A percentile compares a stretch with the other conserved stretches of the same genome.
phyloP scores from a whole-genome alignment of 2,888 invertebrate species.

The Dyspetes luteomarginatus region DNA sequence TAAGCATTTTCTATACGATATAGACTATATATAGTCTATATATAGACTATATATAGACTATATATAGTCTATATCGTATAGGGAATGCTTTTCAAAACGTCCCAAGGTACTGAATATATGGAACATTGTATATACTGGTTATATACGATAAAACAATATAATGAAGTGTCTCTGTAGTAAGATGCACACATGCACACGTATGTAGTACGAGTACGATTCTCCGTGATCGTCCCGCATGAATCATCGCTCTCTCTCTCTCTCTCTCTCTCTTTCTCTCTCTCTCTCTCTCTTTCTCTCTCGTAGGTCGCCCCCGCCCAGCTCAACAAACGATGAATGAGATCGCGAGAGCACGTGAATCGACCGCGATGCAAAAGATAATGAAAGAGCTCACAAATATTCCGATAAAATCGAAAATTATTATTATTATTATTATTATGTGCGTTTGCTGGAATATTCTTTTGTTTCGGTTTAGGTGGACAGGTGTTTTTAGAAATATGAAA shows the following conservation, averaged over 20 bases:
- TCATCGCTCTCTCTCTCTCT: slow-evolving; percentile 5
- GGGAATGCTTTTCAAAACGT: no score
- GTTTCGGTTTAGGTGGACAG: no score
- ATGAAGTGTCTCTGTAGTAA: not conserved
- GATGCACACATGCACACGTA: not conserved
- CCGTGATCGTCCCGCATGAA: slow-evolving; percentile 25
- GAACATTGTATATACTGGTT: not conserved
- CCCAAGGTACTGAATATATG: no score
- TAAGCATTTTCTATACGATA: slow-evolving; percentile 17
- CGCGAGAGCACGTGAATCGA: not conserved
- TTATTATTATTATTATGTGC: no score
- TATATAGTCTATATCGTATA: no score
- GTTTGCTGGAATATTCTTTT: no score
- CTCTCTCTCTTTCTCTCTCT: not conserved
- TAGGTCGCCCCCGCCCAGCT: not conserved
- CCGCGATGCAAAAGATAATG: not conserved
- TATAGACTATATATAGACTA: no score
- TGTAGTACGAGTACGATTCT: not conserved
- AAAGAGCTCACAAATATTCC: not conserved
- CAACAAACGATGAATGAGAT: not conserved
- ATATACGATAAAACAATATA: not conserved
- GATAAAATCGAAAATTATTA: not conserved
- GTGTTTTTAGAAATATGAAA: no score
- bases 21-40: no score
- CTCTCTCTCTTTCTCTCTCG: not conserved